Conservation (phyloP, 2,113 vertebrate species). For the Tupaia tana region DNA sequence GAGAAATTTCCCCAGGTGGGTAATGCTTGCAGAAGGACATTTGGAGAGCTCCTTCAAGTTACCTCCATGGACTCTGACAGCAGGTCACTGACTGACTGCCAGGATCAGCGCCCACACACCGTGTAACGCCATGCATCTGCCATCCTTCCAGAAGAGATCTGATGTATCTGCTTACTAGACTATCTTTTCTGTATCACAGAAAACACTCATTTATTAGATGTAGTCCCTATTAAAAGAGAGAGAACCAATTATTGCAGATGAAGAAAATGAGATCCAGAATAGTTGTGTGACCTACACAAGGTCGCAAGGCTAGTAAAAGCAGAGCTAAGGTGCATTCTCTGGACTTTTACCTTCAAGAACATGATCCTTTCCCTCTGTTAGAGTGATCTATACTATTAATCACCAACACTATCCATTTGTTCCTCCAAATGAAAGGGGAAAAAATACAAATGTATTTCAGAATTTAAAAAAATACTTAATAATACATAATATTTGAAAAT, state of each 20-base stretch:
- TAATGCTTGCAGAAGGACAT: constrained; percentile 9
- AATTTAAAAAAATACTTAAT: not conserved
- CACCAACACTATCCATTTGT: not conserved
- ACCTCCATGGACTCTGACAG: not conserved
- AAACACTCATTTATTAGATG: not conserved
- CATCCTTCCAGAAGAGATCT: not conserved
- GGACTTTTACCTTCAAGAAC: not conserved
- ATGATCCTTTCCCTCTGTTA: no score
- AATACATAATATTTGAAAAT: not conserved
- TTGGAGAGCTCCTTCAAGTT: not conserved
- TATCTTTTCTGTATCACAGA: not conserved
- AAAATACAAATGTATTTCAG: not conserved
- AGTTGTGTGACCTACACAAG: not conserved
- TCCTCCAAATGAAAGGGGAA: not conserved
- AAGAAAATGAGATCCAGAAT: not conserved
- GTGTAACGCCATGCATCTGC: not conserved
- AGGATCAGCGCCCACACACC: not conserved
- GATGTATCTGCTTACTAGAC: not conserved
- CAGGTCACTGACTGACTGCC: constrained; percentile 35
- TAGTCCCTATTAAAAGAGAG: not conserved
- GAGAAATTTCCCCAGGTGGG: constrained; percentile 16
- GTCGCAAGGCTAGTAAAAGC: not conserved
- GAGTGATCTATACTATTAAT: rapidly evolving
- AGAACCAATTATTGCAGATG: not conserved
- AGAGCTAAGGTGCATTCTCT: not conserved